Conservation (phyloP, 2,113 vertebrate genomes). For the Sigmodon hispidus region DNA sequence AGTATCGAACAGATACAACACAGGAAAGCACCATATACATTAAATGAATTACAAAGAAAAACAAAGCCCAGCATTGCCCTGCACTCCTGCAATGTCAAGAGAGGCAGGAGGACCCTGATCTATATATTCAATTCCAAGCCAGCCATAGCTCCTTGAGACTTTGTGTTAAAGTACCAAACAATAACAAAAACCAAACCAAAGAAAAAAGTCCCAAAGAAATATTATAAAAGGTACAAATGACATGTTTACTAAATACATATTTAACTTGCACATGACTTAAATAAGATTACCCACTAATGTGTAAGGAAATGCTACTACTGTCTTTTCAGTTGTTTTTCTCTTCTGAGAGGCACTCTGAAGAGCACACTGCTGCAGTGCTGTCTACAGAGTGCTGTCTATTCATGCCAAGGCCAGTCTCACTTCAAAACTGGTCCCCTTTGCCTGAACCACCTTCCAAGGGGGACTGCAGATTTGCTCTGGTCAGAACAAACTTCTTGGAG, state of each 20-base stretch:
- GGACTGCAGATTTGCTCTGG: not conserved
- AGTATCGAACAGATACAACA: not conserved
- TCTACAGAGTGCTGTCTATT: not conserved
- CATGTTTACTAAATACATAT: not conserved
- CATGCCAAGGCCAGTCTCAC: not conserved
- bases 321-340: slow-evolving; percentile 20
- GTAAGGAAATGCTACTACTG: slow-evolving; percentile 44
- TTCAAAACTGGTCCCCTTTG: not conserved
- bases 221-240: not conserved
- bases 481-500: not conserved
- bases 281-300: not conserved
- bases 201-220: not conserved
- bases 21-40: not conserved
- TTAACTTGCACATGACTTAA: not conserved
- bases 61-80: not conserved
- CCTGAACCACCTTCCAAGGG: not conserved
- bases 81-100: not conserved
- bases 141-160: not conserved
- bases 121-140: not conserved
- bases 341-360: slow-evolving; percentile 34
- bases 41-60: not conserved
- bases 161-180: not conserved
- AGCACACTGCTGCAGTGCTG: not conserved
- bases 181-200: not conserved
- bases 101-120: not conserved